These are phyloP conservation scores for Amphimallon solstitiale DNA, from an alignment of 2,888 invertebrate genomes.

Conservation along the genomic window DNA sequence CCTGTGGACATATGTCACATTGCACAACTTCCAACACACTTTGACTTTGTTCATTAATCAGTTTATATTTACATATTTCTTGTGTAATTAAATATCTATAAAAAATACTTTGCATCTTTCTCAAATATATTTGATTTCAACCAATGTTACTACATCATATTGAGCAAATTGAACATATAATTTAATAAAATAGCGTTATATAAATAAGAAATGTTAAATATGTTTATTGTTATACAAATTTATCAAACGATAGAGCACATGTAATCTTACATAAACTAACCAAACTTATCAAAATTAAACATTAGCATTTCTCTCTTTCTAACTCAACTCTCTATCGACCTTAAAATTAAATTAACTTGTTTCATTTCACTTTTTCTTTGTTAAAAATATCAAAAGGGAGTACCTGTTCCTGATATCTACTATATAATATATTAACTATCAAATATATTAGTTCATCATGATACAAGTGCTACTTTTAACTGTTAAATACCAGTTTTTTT, in stretches of 20 bases:
- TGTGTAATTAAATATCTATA: no score
- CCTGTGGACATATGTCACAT: no score
- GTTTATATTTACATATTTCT: no score
- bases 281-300: constrained; percentile 22
- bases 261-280: constrained; percentile 24
- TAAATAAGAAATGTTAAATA: no score
- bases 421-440: not conserved
- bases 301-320: constrained; percentile 4
- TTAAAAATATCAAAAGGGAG: constrained; percentile 13
- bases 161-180: no score
- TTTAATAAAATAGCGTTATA: no score
- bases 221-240: not conserved
- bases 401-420: constrained; percentile 3
- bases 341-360: constrained; percentile 8
- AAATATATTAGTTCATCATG: not conserved
- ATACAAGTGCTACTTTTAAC: constrained; percentile 1
- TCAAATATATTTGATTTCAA: no score
- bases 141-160: no score
- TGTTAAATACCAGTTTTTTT: constrained; percentile 13
- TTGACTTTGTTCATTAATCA: no score
- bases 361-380: constrained; percentile 8
- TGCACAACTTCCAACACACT: no score
- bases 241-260: constrained; percentile 2
- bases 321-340: not conserved
- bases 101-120: no score